Evolutionary conservation across 2,797 vertebrate genomes (phyloP).

Genomic region (Psittacula derbiana): DNA sequence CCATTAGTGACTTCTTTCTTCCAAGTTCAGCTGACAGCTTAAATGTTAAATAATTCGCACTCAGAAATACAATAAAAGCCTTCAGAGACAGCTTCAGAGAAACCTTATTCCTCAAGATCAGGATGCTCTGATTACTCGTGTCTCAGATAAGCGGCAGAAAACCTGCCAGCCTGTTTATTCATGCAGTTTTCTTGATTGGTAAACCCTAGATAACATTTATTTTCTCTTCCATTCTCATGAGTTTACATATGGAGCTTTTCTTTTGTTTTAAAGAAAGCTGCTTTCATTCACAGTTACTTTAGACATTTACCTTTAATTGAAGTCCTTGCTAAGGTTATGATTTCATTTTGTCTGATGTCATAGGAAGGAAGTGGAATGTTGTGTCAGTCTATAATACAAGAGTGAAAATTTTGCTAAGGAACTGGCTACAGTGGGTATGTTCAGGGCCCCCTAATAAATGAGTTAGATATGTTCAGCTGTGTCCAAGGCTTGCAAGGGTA

Average conservation of each 20-base stretch:
- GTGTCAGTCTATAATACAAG: neutral
- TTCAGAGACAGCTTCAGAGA: neutral
- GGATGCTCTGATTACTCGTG: neutral
- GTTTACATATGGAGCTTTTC: neutral
- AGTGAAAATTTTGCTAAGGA: neutral
- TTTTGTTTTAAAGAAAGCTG: neutral
- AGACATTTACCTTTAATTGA: neutral
- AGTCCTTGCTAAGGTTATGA: neutral
- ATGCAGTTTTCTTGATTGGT: neutral
- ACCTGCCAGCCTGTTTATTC: neutral
- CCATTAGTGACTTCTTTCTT: neutral
- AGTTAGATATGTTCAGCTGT: neutral
- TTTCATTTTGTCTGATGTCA: neutral
- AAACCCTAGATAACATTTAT: neutral
- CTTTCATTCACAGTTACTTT: neutral
- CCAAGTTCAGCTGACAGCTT: neutral
- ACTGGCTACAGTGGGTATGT: neutral
- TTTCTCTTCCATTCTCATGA: neutral
- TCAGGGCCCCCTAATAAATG: neutral
- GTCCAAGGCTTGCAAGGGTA: neutral
- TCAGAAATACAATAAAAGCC: neutral
- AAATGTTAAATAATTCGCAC: neutral
- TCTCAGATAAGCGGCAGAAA: neutral
- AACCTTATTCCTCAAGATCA: neutral
- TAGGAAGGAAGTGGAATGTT: accelerated